A percentile compares a stretch with the other conserved stretches of the same genome.
Conservation (phyloP, 2,888 invertebrate genomes). For the Toxonevra muliebris region DNA sequence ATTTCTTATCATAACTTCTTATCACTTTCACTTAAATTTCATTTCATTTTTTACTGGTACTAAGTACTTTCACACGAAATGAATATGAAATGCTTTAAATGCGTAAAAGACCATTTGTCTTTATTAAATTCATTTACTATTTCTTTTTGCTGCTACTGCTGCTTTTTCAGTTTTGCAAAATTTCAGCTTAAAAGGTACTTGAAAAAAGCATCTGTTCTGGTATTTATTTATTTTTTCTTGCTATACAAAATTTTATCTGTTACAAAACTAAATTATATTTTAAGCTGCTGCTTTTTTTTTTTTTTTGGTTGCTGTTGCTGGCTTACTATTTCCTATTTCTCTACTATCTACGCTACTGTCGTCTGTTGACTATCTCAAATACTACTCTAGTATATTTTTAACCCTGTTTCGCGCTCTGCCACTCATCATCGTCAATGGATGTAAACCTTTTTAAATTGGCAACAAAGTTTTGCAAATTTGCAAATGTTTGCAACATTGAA, state of each 20-base stretch:
- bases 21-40: constrained; percentile 6
- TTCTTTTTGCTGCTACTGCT: too few relatives aligned
- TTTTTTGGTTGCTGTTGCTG: constrained; percentile 4
- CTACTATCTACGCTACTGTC: background rate
- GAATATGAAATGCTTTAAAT: too few relatives aligned
- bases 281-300: constrained; percentile 11
- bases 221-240: too few relatives aligned
- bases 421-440: constrained; percentile 18
- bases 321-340: background rate
- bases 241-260: too few relatives aligned
- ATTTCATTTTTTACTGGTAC: constrained; percentile 1
- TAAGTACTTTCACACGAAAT: too few relatives aligned
- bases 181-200: too few relatives aligned
- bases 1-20: background rate
- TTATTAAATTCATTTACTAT: background rate
- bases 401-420: too few relatives aligned
- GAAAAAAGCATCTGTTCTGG: too few relatives aligned
- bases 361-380: too few relatives aligned
- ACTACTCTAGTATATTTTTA: too few relatives aligned
- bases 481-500: too few relatives aligned
- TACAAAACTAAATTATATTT: constrained; percentile 19
- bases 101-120: constrained; percentile 7
- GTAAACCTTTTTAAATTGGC: constrained; percentile 27
- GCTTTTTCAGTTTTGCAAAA: too few relatives aligned
- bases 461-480: constrained; percentile 14